A percentile compares a stretch with the other conserved stretches of the same genome.
Conservation (phyloP, 2,797 vertebrate genomes). For the Thaleichthys pacificus region DNA sequence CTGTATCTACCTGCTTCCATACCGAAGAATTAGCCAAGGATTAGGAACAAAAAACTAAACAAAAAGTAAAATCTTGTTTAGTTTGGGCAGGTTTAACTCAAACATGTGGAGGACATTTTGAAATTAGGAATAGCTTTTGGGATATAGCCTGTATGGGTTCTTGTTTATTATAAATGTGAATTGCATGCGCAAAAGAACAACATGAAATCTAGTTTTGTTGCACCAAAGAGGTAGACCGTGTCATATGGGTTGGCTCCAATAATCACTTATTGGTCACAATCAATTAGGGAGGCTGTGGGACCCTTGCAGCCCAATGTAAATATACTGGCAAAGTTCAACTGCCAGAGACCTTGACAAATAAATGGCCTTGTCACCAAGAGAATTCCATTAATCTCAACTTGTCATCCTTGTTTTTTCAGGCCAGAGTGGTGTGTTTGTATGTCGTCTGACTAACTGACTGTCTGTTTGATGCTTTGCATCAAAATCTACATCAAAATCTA, state of each 20-base stretch:
- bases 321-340: constrained; percentile 82
- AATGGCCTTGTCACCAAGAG: constrained; percentile 83
- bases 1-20: constrained; percentile 3
- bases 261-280: constrained; percentile 83
- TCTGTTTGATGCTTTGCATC: constrained; percentile 71
- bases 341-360: constrained; percentile 84
- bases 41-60: neutral
- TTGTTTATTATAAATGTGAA: neutral
- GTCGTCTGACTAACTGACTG: constrained; percentile 60
- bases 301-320: constrained; percentile 77
- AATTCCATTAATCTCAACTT: constrained; percentile 86
- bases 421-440: constrained; percentile 74
- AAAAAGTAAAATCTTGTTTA: neutral
- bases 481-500: too few relatives aligned
- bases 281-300: constrained; percentile 81
- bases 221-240: neutral
- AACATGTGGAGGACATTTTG: neutral
- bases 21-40: constrained; percentile 1
- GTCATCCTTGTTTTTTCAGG: constrained; percentile 74
- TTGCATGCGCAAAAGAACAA: neutral
- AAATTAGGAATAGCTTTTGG: too few relatives aligned
- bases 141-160: too few relatives aligned
- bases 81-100: neutral
- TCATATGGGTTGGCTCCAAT: constrained; percentile 24
- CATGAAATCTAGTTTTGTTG: neutral